phyloP scores from a whole-genome alignment of 1,140 invertebrate genomes.

The Atta cephalotes region DNA sequence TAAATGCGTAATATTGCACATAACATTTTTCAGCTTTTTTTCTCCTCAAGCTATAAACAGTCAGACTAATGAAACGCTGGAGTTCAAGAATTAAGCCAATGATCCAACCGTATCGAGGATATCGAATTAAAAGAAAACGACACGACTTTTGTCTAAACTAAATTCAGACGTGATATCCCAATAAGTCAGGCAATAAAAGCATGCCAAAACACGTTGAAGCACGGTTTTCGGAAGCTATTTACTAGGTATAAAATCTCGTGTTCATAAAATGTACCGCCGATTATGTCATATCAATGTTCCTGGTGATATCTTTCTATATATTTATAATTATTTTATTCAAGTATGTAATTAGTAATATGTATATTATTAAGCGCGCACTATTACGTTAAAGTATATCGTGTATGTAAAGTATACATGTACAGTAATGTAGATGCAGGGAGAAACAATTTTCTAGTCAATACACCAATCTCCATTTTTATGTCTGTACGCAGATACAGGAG shows the following conservation, averaged over 20 bases:
- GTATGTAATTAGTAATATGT: slow-evolving; percentile 15
- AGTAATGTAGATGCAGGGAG: slow-evolving; percentile 9
- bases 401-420: neutral
- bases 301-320: slow-evolving; percentile 33
- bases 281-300: slow-evolving; percentile 9
- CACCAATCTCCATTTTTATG: slow-evolving; percentile 19
- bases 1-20: slow-evolving; percentile 75
- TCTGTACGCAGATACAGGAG: slow-evolving; percentile 1
- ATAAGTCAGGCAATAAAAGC: neutral
- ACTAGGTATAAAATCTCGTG: slow-evolving; percentile 7
- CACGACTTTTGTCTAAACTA: slow-evolving; percentile 25
- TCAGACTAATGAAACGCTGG: slow-evolving; percentile 79
- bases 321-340: slow-evolving; percentile 44
- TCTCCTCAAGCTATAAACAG: slow-evolving; percentile 81
- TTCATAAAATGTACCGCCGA: neutral
- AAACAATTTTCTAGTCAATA: slow-evolving; percentile 55
- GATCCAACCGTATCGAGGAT: slow-evolving; percentile 38
- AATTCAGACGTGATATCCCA: slow-evolving; percentile 42
- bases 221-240: neutral
- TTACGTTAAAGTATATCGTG: slow-evolving; percentile 25
- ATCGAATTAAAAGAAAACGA: slow-evolving; percentile 42
- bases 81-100: slow-evolving; percentile 80
- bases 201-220: neutral
- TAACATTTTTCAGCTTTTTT: slow-evolving; percentile 85
- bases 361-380: slow-evolving; percentile 33